phyloP scores from a whole-genome alignment of 2,113 vertebrate species.

The Heptranchias perlo region DNA sequence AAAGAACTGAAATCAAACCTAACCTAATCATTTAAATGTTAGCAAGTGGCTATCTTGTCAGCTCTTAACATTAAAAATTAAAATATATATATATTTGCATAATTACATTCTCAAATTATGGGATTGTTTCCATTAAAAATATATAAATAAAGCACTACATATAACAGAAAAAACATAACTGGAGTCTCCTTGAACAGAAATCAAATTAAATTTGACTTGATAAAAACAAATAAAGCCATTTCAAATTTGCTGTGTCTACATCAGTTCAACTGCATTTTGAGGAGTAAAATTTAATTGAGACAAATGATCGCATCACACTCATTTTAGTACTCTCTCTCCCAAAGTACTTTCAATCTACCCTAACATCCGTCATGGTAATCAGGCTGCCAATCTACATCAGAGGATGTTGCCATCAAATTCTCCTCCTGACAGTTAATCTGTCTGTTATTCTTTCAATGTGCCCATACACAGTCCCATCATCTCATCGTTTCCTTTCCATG shows the following conservation, averaged over 20 bases:
- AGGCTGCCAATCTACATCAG: neutral
- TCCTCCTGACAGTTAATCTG: neutral
- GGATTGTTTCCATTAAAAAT: neutral
- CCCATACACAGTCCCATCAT: neutral
- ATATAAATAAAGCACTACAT: neutral
- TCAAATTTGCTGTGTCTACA: neutral
- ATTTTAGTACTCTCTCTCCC: neutral
- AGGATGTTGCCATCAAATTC: neutral
- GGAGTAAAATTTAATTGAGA: neutral
- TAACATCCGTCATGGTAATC: neutral
- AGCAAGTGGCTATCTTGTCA: neutral
- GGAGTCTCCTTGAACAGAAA: neutral
- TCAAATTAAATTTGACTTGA: neutral
- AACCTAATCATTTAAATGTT: neutral
- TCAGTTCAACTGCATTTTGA: neutral
- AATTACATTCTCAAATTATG: neutral
- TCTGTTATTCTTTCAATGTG: neutral
- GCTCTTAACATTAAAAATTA: neutral
- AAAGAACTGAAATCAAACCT: neutral
- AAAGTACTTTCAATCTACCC: neutral
- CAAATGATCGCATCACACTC: neutral
- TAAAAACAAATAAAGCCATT: neutral
- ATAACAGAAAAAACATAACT: neutral
- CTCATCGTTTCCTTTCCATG: neutral
- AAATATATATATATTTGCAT: neutral